Evolutionary conservation across 1,140 invertebrate species (phyloP), one percentile per base, ranked within the genome.

Genomic region (Sycophaga agraensis): DNA sequence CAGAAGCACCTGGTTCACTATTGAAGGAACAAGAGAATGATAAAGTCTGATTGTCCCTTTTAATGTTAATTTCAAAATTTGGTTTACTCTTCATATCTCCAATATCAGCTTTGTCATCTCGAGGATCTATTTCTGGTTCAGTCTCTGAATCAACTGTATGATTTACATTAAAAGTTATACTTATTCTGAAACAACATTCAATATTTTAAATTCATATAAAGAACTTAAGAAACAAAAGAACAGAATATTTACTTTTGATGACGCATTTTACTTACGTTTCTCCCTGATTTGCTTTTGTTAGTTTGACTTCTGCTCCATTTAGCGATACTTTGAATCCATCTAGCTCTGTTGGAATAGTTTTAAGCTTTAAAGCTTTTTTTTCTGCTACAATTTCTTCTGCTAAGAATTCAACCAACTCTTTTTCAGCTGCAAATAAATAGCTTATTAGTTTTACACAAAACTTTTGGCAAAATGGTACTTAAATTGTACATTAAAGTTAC

Each of bases 371-470:
- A 8, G 89, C 85, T 75, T 93, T 92, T 64, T 88, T 88, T 76
- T 96, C 94, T 0, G 91, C 89, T 50, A 90, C 82, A 62, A 96
- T 95, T 82, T 96, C 94, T 76, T 96, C 92, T 4, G 87, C 87
- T 0, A 96, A 77, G 73, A 95, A 96, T 73, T 93, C 89, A 0
- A 92, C 87, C 31, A 96, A 79, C 73, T 95, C 93, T 66, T 89
- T 85, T 77, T 95, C 93, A 70, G 89, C 92, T 94, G 64, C 45
- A 75, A 73, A 70, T 6, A 11, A 31, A 31, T 31, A 31, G n/a
- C n/a, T n/a, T n/a, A n/a, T n/a, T n/a, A n/a, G n/a, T n/a, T n/a
- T n/a, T n/a, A n/a, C n/a, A n/a, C n/a, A n/a, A n/a, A n/a, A n/a
- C n/a, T n/a, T n/a, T n/a, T n/a, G n/a, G n/a, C n/a, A n/a, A n/a